Conservation (phyloP, 2,113 vertebrate genomes). For the Geococcyx californianus region DNA sequence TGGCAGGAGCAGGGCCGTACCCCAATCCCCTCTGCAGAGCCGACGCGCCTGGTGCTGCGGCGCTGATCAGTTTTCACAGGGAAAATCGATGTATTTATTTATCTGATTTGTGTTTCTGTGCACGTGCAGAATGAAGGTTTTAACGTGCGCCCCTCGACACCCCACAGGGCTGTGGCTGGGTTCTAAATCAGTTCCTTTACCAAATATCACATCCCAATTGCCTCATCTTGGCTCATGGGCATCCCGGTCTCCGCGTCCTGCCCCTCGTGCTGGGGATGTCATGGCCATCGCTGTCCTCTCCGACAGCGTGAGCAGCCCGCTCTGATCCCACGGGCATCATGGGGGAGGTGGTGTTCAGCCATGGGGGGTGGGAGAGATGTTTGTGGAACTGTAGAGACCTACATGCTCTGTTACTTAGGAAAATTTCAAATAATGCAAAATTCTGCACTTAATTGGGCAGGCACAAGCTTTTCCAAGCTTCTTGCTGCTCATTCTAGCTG, state of each 20-base stretch:
- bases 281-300: not conserved
- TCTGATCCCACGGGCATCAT: accelerated
- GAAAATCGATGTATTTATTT: not conserved
- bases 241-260: not conserved
- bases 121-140: accelerated
- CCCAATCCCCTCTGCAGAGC: not conserved
- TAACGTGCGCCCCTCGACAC: accelerated
- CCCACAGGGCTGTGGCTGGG: accelerated
- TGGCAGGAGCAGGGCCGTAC: accelerated
- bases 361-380: accelerated
- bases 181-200: not conserved
- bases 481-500: not conserved
- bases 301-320: not conserved
- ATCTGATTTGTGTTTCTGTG: accelerated
- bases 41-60: accelerated
- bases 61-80: not conserved
- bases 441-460: not conserved
- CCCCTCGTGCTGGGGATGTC: too few species aligned
- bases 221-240: too few species aligned
- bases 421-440: not conserved
- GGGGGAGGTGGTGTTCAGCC: not conserved
- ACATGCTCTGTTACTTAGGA: accelerated
- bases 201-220: not conserved
- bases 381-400: not conserved
- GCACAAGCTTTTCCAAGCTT: accelerated